Conservation (phyloP, 2,113 vertebrate genomes). For the Lagopus leucura region DNA sequence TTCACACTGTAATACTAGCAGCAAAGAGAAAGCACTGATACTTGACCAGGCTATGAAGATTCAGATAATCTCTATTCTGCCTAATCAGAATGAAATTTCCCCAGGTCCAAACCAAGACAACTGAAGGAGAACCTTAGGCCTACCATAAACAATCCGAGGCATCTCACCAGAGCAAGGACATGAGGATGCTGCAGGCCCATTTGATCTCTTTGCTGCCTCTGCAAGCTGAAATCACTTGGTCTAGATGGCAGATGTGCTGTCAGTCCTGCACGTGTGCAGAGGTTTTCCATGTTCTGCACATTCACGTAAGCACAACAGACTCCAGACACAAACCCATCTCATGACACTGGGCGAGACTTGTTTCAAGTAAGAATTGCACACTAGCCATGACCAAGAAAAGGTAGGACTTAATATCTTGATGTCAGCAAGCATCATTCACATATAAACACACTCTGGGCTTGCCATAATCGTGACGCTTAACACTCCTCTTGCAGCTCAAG, state of each 20-base stretch:
- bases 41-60: not conserved
- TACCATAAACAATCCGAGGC: not conserved
- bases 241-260: fast-evolving
- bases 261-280: not conserved
- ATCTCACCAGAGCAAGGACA: not conserved
- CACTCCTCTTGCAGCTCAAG: not conserved
- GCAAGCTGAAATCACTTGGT: not conserved
- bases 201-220: not conserved
- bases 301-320: not conserved
- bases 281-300: fast-evolving
- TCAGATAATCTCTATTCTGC: not conserved
- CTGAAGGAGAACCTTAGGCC: not conserved
- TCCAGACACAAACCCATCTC: not conserved
- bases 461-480: not conserved
- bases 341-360: not conserved
- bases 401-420: not conserved
- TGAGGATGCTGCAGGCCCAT: not conserved
- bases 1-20: not conserved
- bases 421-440: not conserved
- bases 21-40: not conserved
- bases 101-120: not conserved
- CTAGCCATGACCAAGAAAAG: not conserved
- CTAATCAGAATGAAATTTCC: not conserved
- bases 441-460: not conserved
- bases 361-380: not conserved